Percentiles rank a stretch among this genome's conserved stretches.
These are phyloP conservation scores for Arbacia lixula DNA, from an alignment of 53 echinoderm and acorn worm genomes.

Conservation along the genomic window DNA sequence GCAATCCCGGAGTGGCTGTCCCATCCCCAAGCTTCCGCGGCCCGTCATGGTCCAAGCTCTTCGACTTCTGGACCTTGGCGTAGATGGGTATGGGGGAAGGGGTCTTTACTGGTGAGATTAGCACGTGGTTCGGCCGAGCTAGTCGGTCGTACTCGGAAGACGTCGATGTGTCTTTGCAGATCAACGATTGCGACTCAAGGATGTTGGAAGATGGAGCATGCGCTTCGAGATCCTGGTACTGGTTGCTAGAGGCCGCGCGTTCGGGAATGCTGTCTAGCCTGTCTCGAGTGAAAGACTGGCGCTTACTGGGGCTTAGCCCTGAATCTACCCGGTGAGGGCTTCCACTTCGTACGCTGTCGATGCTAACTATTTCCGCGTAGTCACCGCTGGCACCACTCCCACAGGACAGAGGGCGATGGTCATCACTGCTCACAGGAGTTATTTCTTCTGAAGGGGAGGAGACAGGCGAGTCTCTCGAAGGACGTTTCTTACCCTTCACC, in stretches of 20 bases:
- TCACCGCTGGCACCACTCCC: conserved; percentile 31
- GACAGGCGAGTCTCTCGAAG: neutral
- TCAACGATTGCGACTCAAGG: neutral
- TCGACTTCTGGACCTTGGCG: conserved; percentile 49
- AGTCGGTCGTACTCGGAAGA: conserved; percentile 11
- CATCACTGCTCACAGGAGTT: neutral
- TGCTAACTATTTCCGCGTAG: conserved; percentile 32
- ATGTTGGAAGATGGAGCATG: neutral
- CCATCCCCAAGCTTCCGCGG: neutral
- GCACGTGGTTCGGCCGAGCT: neutral
- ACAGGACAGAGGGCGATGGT: neutral
- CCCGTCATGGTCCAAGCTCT: conserved; percentile 41
- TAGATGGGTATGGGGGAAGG: conserved; percentile 21
- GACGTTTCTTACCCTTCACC: neutral
- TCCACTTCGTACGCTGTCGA: neutral
- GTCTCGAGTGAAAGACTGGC: neutral
- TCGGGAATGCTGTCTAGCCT: conserved; percentile 33
- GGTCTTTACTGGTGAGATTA: neutral
- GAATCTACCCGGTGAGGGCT: neutral
- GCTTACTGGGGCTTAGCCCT: neutral
- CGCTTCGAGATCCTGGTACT: conserved; percentile 18
- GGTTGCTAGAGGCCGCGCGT: neutral
- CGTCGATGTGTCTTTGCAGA: neutral
- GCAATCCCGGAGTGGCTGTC: neutral
- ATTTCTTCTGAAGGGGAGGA: neutral